Base-by-base conservation (phyloP, 2,888 invertebrate species). In the Melanchra persicariae region DNA sequence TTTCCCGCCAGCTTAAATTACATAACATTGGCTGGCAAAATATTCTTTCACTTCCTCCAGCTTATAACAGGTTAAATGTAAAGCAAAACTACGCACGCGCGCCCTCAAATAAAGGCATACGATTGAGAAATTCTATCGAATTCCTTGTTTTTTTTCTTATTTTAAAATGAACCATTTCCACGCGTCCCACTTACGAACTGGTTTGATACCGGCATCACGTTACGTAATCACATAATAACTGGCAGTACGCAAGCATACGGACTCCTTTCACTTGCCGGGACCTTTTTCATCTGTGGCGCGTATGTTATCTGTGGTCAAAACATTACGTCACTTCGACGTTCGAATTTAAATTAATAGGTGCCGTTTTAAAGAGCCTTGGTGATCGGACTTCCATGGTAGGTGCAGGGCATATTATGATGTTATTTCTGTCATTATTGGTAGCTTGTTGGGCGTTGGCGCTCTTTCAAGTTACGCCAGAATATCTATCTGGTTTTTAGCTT, bases 211-310 rank as follows among this genome's bases (percentile, higher is more conserved):
- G 83, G 85, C 82, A 77, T 80, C 71, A 72, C 60, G 79, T 90
- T 90, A 89, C 87, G 89, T 87, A 90, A 90, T 65, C 74, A 68
- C 79, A 73, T 85, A 87, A 85, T 88, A 85, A 89, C 85, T 82
- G 71, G 74, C 67, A 80, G 67, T 85, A 83, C 70, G 78, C 77
- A 81, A 73, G 85, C 82, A 84, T 85, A 80, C 82, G 83, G 76
- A 83, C 87, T 89, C 91, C 91, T 91, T 91, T 91, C 91, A 91
- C 91, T 90, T 87, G 81, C 82, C 88, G 89, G 89, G 87, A 88
- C 91, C 88, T 90, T 91, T 89, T 89, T 87, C 88, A 89, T 89
- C 89, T 88, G 87, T 87, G 85, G 81, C 60, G 60, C 69, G 79
- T 84, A 76, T 85, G 83, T 83, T 85, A 83, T 85, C 79, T 79